Conservation (phyloP, 2,797 vertebrate species). For the Chaetodon trifasciatus region DNA sequence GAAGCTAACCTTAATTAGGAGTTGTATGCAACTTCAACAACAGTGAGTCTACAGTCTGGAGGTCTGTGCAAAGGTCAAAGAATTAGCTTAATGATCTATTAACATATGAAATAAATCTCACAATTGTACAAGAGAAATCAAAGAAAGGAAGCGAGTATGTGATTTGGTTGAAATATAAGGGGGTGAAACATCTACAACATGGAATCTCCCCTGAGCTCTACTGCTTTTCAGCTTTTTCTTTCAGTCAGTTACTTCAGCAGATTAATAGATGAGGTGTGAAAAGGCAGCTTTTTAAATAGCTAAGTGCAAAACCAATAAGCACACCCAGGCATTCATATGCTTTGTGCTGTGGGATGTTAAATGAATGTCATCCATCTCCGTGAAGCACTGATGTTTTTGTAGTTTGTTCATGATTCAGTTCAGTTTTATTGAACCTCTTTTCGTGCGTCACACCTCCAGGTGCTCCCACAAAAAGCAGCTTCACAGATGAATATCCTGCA, state of each 20-base stretch:
- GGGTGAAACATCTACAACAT: constrained; percentile 19
- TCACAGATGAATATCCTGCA: constrained; percentile 44
- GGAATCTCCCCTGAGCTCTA: background rate
- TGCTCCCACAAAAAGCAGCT: constrained; percentile 69
- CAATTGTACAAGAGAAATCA: constrained; percentile 1
- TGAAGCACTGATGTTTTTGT: constrained; percentile 24
- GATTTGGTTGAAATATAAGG: constrained; percentile 26
- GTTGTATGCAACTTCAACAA: background rate
- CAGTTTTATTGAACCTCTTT: background rate
- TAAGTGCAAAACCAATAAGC: constrained; percentile 13
- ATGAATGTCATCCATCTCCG: constrained; percentile 32
- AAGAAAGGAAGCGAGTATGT: constrained; percentile 24
- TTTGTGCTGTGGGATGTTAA: constrained; percentile 15
- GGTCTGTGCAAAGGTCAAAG: constrained; percentile 18
- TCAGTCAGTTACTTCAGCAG: constrained; percentile 16
- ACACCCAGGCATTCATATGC: background rate
- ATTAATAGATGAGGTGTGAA: constrained; percentile 28
- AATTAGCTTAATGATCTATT: constrained; percentile 27
- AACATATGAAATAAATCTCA: constrained; percentile 14
- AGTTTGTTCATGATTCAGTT: constrained; percentile 24
- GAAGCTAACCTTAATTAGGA: background rate
- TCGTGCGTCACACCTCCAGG: constrained; percentile 61
- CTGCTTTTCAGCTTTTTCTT: constrained; percentile 25
- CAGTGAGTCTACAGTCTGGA: constrained; percentile 22
- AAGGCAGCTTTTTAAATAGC: constrained; percentile 26